Evolutionary conservation across 23 tunicate species (phyloP), one percentile per base, ranked within the genome.

Genomic region (Halocynthia aurantium): DNA sequence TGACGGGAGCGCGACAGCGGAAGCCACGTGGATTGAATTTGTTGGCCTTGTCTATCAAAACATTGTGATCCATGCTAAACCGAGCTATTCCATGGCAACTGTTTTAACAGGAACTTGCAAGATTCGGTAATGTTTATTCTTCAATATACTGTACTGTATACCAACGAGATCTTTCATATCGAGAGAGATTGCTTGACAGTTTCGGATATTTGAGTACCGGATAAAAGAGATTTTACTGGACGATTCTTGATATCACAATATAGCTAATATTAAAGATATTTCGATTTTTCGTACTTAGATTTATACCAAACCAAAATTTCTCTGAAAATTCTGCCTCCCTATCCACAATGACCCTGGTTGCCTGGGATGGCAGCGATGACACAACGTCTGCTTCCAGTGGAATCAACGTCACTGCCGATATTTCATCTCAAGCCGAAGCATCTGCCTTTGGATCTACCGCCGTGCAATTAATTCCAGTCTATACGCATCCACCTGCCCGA

Each of bases 331-430:
- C 72, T n/a, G 12, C 72, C 72, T 15, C 72, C 13, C 44, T 19
- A 0, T 67, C 72, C 12, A 11, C 72, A 11, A 8, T 77, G 12
- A 55, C 63, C 5, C 19, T 55, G 0, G 5, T 81, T 40, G 67
- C 85, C 7, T 81, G 85, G 85, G 85, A 81, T 72, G 78, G 49
- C 49, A 71, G 78, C 63, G 85, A 72, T 61, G 71, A 5, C 12
- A 18, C 52, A 31, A 20, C 70, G 8, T 31, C 71, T 10, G 85
- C 78, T 8, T 58, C 69, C 40, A 40, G 13, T 2, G 11, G 15
- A 22, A 69, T 72, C 8, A 72, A 81, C 58, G 55, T 61, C 7
- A 12, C 76, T 8, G 2, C 84, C 8, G 57, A 44, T 12, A 52
- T n/a, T 7, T 60, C 78, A 12, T 81, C 62, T 66, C 71, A 71